These are phyloP conservation scores for Tichodroma muraria DNA, from an alignment of 2,113 vertebrate genomes.

Conservation along the genomic window DNA sequence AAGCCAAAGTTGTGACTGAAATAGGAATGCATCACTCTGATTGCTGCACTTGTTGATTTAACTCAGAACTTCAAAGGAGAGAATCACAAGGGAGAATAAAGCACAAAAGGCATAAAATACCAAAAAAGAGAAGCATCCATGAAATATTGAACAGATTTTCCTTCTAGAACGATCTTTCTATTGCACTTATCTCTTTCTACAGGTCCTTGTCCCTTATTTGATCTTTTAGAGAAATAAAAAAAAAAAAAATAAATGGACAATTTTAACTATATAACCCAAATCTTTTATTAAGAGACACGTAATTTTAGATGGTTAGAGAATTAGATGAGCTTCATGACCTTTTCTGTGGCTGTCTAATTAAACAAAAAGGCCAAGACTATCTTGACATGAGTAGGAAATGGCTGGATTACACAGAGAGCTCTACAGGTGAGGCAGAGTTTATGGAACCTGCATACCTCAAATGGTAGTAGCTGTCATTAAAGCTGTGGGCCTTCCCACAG, in stretches of 20 bases:
- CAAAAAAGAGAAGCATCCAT: not conserved
- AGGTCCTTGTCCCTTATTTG: not conserved
- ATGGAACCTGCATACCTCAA: not conserved
- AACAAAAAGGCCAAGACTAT: not conserved
- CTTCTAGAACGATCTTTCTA: not conserved
- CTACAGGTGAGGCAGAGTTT: not conserved
- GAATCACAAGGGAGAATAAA: not conserved
- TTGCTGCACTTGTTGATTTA: not conserved
- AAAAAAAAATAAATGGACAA: not conserved
- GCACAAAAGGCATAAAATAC: not conserved
- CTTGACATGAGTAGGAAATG: not conserved
- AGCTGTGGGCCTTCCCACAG: not conserved
- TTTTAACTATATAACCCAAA: not conserved
- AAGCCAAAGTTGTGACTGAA: constrained; percentile 14
- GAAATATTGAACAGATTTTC: not conserved
- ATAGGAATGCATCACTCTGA: not conserved
- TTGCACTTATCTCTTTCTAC: not conserved
- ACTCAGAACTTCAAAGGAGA: not conserved
- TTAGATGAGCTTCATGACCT: not conserved
- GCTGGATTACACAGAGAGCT: not conserved
- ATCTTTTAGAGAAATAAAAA: not conserved
- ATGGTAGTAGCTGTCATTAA: not conserved
- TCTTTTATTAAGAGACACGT: not conserved
- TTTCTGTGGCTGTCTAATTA: not conserved
- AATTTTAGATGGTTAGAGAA: not conserved